These are phyloP conservation scores for Protosalanx chinensis DNA, from an alignment of 2,797 vertebrate genomes.

Conservation along the genomic window DNA sequence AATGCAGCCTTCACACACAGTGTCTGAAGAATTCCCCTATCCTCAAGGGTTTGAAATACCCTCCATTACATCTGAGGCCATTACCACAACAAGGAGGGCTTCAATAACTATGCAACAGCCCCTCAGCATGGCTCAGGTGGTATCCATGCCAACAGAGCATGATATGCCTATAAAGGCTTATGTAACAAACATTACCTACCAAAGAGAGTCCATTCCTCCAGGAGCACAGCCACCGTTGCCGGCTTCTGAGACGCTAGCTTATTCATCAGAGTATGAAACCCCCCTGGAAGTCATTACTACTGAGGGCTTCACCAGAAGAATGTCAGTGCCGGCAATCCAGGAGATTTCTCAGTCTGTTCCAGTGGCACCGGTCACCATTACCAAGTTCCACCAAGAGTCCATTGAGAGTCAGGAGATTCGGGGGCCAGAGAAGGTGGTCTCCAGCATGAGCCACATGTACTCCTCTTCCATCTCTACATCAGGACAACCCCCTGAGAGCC, in stretches of 20 bases:
- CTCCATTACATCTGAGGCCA: constrained; percentile 50
- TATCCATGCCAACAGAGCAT: constrained; percentile 59
- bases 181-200: constrained; percentile 47
- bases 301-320: constrained; percentile 56
- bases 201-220: constrained; percentile 41
- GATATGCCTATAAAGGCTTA: constrained; percentile 44
- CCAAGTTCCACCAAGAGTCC: constrained; percentile 71
- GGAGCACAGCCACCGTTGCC: constrained; percentile 46
- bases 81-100: constrained; percentile 53
- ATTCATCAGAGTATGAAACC: constrained; percentile 60
- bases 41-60: constrained; percentile 54
- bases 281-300: constrained; percentile 61
- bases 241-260: constrained; percentile 33
- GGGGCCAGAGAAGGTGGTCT: constrained; percentile 74
- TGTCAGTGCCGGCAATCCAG: constrained; percentile 47
- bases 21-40: constrained; percentile 49
- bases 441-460: constrained; percentile 78
- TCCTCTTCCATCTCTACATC: constrained; percentile 77
- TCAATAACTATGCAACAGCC: constrained; percentile 60
- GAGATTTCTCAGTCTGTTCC: constrained; percentile 51
- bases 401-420: constrained; percentile 76
- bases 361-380: constrained; percentile 71
- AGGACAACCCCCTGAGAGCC: constrained; percentile 66
- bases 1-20: constrained; percentile 47
- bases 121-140: constrained; percentile 38